Conservation (phyloP, 2,888 invertebrate species). For the Taenaris catops region DNA sequence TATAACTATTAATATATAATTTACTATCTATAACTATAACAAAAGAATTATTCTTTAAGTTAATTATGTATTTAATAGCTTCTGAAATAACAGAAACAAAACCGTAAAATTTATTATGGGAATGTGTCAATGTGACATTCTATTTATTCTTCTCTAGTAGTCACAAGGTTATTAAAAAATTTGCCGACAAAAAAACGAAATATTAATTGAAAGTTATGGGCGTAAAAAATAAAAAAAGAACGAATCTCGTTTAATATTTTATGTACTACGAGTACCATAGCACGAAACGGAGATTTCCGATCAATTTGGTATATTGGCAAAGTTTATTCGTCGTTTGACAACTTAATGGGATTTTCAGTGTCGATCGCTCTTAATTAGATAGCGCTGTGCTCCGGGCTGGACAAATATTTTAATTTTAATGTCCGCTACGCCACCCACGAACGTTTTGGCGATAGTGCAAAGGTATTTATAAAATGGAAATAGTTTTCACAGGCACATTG, state of each 20-base stretch:
- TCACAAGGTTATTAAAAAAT: neutral
- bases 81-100: no score
- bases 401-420: slow-evolving; percentile 50
- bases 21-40: no score
- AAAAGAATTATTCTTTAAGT: no score
- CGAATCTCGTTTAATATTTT: slow-evolving; percentile 7
- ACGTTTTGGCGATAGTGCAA: slow-evolving; percentile 30
- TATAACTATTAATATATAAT: no score
- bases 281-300: slow-evolving; percentile 27
- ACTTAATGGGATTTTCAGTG: slow-evolving; percentile 50
- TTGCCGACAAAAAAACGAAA: slow-evolving; percentile 2
- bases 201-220: slow-evolving; percentile 4
- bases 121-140: neutral
- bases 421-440: slow-evolving; percentile 51
- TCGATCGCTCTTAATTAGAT: slow-evolving; percentile 45
- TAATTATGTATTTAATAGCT: no score
- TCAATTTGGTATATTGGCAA: slow-evolving; percentile 39
- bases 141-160: slow-evolving; percentile 2
- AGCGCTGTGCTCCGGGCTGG: slow-evolving; percentile 39
- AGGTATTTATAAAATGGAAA: no score
- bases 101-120: neutral
- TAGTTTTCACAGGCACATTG: no score
- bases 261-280: slow-evolving; percentile 15
- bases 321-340: slow-evolving; percentile 49
- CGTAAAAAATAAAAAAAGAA: neutral